Evolutionary conservation across 2,888 invertebrate genomes (phyloP), one percentile per base, ranked within the genome.

Genomic region (Cotesia congregata): DNA sequence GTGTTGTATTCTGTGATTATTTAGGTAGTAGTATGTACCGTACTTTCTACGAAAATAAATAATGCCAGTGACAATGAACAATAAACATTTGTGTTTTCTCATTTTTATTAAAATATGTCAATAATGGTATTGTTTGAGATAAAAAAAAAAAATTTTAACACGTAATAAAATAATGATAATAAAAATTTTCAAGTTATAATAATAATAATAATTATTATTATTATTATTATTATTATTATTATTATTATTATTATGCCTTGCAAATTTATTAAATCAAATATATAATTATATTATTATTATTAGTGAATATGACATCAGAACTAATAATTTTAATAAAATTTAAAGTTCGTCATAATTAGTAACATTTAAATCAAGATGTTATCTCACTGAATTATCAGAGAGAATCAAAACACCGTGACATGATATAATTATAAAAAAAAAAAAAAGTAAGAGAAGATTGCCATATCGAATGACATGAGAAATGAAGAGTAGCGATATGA

Each of bases 51-150:
- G 12, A 12, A 12, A 50, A 50, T 12, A 50, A 50, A 12, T 50
- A 50, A 50, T 12, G 50, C 7, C 50, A 50, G 17, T 41, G 68
- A 68, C 41, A 68, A 68, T 68, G 41, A 64, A 65, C 67, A 77
- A 78, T 76, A 72, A 60, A 74, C 77, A 72, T 77, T 75, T 78
- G 77, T 73, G 70, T 62, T 62, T 68, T 67, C 65, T 77, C 60
- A 39, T 75, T 30, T 30, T 30, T 30, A 30, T 30, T 30, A 30
- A 30, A 30, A 30, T 30, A 30, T 30, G 2, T 30, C 30, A 0
- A 30, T 30, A 30, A 30, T 30, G 3, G 4, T 30, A 30, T 30
- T 30, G 30, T 30, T 30, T 2, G 30, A 30, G 30, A 30, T 30
- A 4, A 3, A 3, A 30, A 30, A 30, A 30, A 20, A 30, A 30